Evolutionary conservation across 2,113 vertebrate genomes (phyloP), one percentile per base, ranked within the genome.

Genomic region (Cephalopholis sonnerati): DNA sequence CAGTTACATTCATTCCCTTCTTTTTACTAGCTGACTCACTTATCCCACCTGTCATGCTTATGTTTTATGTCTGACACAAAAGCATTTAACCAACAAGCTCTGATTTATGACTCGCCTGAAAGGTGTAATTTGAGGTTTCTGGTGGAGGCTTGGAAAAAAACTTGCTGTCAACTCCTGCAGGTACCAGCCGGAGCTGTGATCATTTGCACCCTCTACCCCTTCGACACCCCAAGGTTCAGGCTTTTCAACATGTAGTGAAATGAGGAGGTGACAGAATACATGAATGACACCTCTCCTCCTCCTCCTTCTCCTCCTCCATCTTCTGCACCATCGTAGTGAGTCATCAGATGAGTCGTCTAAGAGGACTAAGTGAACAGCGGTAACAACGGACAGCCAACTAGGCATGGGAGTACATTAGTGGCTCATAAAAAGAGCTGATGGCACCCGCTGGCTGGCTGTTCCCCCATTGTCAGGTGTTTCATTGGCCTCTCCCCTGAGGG

Each of bases 41-140:
- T 53, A 48, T 27, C 58, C 80, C 68, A 83, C 70, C 80, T 89
- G 82, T 76, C 87, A 83, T 13, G 69, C 87, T 87, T 65, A 17
- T 80, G 81, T 86, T 84, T 87, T 85, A 87, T 27, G 65, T 70
- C 77, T 90, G 90, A 85, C 91, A 87, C 77, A 69, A 81, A 90
- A 88, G 85, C 92, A 88, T 87, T 87, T 89, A 83, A 84, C 77
- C 80, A 92, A 85, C 85, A 65, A 77, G 69, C 48, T 83, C 55
- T 90, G 92, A 93, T 93, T 93, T 91, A 92, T 83, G 79, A 61
- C 79, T 82, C 54, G 59, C 81, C 57, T 65, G 83, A 93, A 92
- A 93, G 88, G 87, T 92, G 84, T 90, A 90, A 93, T 92, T 92
- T 89, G 58, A 84, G 77, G 62, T 88, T 87, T 90, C 48, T 74